Base-by-base conservation (phyloP, 2,888 invertebrate species). In the Muschampia plurimacula region DNA sequence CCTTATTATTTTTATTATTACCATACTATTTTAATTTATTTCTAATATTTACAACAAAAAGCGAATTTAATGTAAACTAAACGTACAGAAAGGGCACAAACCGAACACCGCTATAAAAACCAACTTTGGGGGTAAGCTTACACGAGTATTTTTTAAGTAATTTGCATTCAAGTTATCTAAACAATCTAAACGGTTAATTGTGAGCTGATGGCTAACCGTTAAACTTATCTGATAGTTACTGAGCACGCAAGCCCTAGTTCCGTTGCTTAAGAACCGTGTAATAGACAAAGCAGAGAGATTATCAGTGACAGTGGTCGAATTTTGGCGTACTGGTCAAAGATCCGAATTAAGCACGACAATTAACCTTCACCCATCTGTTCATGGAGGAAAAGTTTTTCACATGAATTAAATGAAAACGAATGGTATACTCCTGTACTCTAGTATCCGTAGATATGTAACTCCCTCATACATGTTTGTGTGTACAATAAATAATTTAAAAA, bases 161-260 rank as follows among this genome's bases (percentile, higher is more conserved):
- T 92, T 92, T 91, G 87, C 92, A 91, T 92, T 86, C 77, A 77
- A 73, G 69, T 80, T 91, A 90, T 90, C 91, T 79, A 72, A 66
- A 75, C 78, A 74, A 91, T 92, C 92, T 86, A 88, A 87, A 84
- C 86, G 81, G 89, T 89, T 91, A 91, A 92, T 90, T 92, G 90
- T 89, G 86, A 86, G 79, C 80, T 84, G 88, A 89, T 89, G 89
- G 84, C 81, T 86, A 89, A 87, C 90, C 87, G 89, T 85, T 84
- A 82, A 79, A 81, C 78, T 87, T 89, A 89, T 88, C 90, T 82
- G 91, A 89, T 89, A 82, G 84, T 76, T 83, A 87, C 86, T 83
- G 77, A 80, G 85, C 91, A 91, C 91, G 91, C 90, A 82, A 79
- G 15, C 59, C 22, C 59, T 67, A 52, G 70, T 69, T 64, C n/a